Conservation (phyloP, 2,888 invertebrate genomes). For the Nephrotoma appendiculata region DNA sequence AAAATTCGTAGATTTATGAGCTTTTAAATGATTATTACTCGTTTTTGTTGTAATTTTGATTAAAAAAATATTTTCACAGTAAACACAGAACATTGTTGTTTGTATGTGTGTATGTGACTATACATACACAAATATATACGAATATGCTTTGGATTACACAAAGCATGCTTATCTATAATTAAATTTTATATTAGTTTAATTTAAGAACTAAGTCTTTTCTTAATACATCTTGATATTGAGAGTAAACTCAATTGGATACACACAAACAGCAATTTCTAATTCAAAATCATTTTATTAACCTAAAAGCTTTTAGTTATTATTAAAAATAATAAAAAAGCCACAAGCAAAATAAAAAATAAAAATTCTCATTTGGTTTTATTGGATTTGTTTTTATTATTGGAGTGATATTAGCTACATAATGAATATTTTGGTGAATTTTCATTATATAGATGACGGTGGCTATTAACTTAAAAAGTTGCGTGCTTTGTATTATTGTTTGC, state of each 20-base stretch:
- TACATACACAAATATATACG: too few relatives aligned
- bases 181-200: not conserved
- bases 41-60: not conserved
- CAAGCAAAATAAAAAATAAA: not conserved
- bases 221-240: not conserved
- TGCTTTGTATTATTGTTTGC: not conserved
- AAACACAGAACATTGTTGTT: not conserved
- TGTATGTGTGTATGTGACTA: not conserved
- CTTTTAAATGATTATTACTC: not conserved
- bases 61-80: not conserved
- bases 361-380: not conserved
- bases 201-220: not conserved
- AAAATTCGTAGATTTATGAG: not conserved
- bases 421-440: not conserved
- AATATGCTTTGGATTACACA: not conserved
- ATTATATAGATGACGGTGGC: not conserved
- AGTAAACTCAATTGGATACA: not conserved
- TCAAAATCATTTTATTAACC: not conserved
- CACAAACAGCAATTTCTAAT: not conserved
- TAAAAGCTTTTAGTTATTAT: not conserved
- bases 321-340: not conserved
- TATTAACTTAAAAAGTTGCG: not conserved
- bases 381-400: not conserved
- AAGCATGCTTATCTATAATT: not conserved
- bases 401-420: not conserved